A percentile compares a stretch with the other conserved stretches of the same genome.
phyloP scores from a whole-genome alignment of 2,113 vertebrate species.

The Eurypyga helias region DNA sequence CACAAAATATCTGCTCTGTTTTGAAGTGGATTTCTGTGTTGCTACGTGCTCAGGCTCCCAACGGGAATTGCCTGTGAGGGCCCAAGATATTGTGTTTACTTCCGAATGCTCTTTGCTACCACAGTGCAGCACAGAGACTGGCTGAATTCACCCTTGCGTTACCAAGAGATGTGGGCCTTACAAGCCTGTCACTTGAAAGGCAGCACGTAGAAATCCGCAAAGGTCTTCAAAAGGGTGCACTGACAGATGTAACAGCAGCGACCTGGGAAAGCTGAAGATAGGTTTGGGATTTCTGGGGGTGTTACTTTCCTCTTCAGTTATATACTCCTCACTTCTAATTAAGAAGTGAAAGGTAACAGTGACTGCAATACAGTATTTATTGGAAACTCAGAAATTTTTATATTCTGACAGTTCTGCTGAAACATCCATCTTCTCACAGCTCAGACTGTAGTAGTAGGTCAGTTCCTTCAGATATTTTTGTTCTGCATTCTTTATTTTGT shows the following conservation, averaged over 20 bases:
- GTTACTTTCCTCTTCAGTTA: neutral
- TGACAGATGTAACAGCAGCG: neutral
- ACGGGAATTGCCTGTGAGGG: neutral
- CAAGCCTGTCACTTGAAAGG: neutral
- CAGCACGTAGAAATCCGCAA: neutral
- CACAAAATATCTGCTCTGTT: neutral
- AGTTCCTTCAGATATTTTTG: neutral
- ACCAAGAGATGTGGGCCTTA: neutral
- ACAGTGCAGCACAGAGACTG: neutral
- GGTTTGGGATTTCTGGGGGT: neutral
- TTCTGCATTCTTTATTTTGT: neutral
- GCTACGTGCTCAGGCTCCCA: neutral
- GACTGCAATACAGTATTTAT: neutral
- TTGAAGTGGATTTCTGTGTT: neutral
- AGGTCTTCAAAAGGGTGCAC: neutral
- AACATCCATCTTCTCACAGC: neutral
- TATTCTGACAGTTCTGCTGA: neutral
- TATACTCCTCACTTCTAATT: neutral
- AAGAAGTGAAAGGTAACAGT: neutral
- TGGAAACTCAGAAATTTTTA: neutral
- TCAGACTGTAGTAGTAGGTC: neutral
- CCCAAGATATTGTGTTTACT: neutral
- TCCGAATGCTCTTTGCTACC: neutral
- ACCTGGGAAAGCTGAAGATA: neutral
- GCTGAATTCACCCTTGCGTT: neutral